A percentile compares a stretch with the other conserved stretches of the same genome.
Evolutionary conservation across 1,140 invertebrate genomes (phyloP).

Genomic region (Babylonia areolata): DNA sequence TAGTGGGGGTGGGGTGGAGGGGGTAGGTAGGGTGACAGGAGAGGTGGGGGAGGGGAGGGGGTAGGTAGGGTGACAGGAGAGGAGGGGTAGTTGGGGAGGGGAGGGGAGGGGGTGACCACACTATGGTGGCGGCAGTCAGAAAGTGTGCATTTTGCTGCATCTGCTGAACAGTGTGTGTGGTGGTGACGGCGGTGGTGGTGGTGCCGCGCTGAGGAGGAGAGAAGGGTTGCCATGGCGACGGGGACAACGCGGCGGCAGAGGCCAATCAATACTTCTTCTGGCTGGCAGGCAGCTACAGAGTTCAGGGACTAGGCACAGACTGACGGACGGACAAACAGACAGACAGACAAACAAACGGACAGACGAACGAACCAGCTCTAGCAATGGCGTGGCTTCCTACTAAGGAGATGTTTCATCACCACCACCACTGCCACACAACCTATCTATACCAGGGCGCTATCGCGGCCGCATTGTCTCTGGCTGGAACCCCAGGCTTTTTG

Average conservation of each 20-base stretch:
- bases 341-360: no score
- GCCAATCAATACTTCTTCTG: constrained; percentile 44
- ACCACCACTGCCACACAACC: no score
- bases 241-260: background rate
- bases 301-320: no score
- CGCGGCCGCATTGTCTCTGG: background rate
- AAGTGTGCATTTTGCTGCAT: constrained; percentile 39
- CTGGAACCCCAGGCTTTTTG: no score
- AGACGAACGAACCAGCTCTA: no score
- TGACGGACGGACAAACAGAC: background rate
- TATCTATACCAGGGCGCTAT: background rate
- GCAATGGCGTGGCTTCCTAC: background rate
- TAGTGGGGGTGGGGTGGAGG: background rate
- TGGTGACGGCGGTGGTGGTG: no score
- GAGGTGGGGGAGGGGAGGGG: background rate
- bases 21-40: background rate
- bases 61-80: background rate
- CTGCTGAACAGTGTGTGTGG: constrained; percentile 35
- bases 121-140: no score
- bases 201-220: no score
- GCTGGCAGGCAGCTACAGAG: no score
- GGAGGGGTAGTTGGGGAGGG: background rate
- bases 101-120: no score
- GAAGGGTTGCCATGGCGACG: constrained; percentile 38
- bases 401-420: no score